A percentile compares a stretch with the other conserved stretches of the same genome.
phyloP scores from a whole-genome alignment of 2,888 invertebrate species.

The Syritta pipiens region DNA sequence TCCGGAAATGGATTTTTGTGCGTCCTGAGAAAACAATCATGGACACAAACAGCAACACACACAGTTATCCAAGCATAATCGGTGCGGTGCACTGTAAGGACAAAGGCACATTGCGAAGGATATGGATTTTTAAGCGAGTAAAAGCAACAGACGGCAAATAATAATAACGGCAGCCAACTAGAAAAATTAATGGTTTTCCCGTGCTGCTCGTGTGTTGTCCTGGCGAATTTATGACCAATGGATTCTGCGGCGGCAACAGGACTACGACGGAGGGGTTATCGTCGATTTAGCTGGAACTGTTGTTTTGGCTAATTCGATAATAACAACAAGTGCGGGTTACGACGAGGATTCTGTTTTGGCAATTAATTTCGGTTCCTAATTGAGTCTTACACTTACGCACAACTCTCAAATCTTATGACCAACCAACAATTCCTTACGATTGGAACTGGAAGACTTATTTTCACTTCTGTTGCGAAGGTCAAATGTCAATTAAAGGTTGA shows the following conservation, averaged over 20 bases:
- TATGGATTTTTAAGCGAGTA: slow-evolving; percentile 61
- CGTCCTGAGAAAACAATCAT: slow-evolving; percentile 67
- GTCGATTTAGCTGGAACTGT: slow-evolving; percentile 30
- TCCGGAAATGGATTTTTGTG: slow-evolving; percentile 44
- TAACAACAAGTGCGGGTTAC: no score
- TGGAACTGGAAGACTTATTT: no score
- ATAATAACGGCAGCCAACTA: slow-evolving; percentile 65
- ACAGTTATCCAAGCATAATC: no score
- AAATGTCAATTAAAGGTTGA: no score
- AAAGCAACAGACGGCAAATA: slow-evolving; percentile 69
- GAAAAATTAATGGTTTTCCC: slow-evolving; percentile 66
- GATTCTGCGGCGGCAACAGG: background rate
- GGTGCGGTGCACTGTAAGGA: slow-evolving; percentile 51
- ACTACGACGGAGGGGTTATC: background rate
- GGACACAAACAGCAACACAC: slow-evolving; percentile 42
- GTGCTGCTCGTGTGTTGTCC: slow-evolving; percentile 34
- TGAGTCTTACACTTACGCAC: no score
- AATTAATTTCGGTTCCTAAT: no score
- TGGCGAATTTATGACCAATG: slow-evolving; percentile 63
- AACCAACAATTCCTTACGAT: no score
- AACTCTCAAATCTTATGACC: no score
- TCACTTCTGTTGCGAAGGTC: no score
- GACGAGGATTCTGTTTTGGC: no score
- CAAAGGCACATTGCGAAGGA: slow-evolving; percentile 59
- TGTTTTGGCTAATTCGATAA: slow-evolving; percentile 33